Evolutionary conservation across 2,113 vertebrate genomes (phyloP), one percentile per base, ranked within the genome.

Genomic region (Paratilapia polleni): DNA sequence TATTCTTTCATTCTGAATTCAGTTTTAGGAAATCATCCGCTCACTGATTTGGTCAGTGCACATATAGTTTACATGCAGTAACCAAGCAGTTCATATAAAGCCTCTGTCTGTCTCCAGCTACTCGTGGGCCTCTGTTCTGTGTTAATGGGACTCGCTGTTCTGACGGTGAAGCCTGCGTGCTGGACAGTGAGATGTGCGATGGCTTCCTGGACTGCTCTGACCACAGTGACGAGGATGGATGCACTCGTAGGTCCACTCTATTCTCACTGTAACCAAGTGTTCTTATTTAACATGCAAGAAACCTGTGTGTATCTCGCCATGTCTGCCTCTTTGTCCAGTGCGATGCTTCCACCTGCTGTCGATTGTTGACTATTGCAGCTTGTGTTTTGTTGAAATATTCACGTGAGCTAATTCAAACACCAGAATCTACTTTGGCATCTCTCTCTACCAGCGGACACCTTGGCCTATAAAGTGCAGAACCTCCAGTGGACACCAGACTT

Each of bases 201-300:
- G 97, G 98, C 2, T 99, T 97, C 61, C 94, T 99, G 89, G 98
- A 99, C 95, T 99, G 98, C 81, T 97, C 97, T 0, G 98, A 99
- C 34, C 96, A 97, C 94, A 99, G 98, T 0, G 98, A 99, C 0
- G 98, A 99, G 92, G 95, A 91, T 43, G 96, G 96, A 94, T 99
- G 98, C 94, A 98, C 97, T 0, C 82, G 98, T 99, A 83, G 59
- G 94, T 93, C 61, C 36, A n/a, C 14, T 2, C 6, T 20, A n/a
- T 56, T 52, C 34, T 80, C 9, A 1, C 26, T 0, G 4, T 34
- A 6, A 4, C 64, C 47, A 0, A 26, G n/a, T 47, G 17, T 47
- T 15, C 49, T 70, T 7, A 70, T 1, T 47, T 19, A 28, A 26
- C 17, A 7, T 68, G 64, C 4, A 22, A 68, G n/a, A 43, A 10